A percentile compares a stretch with the other conserved stretches of the same genome.
phyloP scores from a whole-genome alignment of 92 coral and sea anemone species.

The Montipora capitata region DNA sequence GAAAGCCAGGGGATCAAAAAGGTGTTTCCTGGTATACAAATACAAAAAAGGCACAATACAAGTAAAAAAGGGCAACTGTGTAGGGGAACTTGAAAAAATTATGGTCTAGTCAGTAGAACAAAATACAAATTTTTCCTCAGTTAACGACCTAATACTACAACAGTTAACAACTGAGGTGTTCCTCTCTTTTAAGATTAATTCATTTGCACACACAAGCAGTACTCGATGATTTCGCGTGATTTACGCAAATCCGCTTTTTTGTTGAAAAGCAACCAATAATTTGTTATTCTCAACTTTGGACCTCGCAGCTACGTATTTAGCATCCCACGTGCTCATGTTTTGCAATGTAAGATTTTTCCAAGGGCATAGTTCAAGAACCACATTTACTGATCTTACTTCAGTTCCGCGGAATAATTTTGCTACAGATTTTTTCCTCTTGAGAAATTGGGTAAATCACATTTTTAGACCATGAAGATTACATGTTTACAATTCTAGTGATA shows the following conservation, averaged over 20 bases:
- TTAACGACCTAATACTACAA: background rate
- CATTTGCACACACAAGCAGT: background rate
- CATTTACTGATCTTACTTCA: background rate
- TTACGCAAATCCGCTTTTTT: background rate
- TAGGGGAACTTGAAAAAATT: background rate
- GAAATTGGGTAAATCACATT: background rate
- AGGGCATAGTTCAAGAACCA: background rate
- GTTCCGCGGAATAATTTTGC: background rate
- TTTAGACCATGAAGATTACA: too few relatives aligned
- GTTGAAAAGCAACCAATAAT: background rate
- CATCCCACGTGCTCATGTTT: background rate
- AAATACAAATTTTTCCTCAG: too few relatives aligned
- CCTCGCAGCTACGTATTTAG: background rate
- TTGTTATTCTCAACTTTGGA: background rate
- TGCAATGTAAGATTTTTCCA: background rate
- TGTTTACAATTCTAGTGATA: too few relatives aligned
- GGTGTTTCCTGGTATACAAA: too few relatives aligned
- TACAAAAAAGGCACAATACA: too few relatives aligned
- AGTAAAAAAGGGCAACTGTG: too few relatives aligned
- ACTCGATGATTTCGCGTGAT: background rate
- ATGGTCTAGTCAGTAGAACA: background rate
- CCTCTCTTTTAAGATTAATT: background rate
- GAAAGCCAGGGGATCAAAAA: too few relatives aligned
- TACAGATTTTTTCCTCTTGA: background rate
- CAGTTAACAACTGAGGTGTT: background rate